phyloP scores from a whole-genome alignment of 2,888 invertebrate species.

The Orgyia antiqua region DNA sequence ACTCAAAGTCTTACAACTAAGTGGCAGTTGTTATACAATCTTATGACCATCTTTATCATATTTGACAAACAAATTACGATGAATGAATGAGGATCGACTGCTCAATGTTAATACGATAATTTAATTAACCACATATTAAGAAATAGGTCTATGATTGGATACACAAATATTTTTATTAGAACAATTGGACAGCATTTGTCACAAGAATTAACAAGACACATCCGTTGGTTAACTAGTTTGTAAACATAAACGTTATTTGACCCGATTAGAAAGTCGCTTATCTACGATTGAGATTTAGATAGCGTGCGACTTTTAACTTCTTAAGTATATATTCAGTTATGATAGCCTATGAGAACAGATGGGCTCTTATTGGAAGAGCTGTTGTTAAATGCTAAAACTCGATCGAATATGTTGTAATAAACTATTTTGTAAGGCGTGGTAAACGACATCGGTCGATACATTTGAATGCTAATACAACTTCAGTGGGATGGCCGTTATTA shows the following conservation, averaged over 20 bases:
- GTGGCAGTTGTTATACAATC: too few relatives aligned
- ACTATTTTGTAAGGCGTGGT: constrained; percentile 7
- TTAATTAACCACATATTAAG: background rate
- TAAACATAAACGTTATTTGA: constrained; percentile 61
- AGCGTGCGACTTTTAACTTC: constrained; percentile 47
- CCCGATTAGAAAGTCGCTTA: constrained; percentile 66
- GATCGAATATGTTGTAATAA: constrained; percentile 8
- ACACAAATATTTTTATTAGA: constrained; percentile 21
- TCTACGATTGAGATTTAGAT: constrained; percentile 60
- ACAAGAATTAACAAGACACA: constrained; percentile 40
- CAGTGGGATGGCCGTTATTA: too few relatives aligned
- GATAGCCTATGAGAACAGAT: constrained; percentile 26
- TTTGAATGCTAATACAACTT: constrained; percentile 13
- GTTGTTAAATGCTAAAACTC: too few relatives aligned
- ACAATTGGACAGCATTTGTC: constrained; percentile 48
- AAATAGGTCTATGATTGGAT: too few relatives aligned
- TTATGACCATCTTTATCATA: too few relatives aligned
- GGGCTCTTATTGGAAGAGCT: constrained; percentile 23
- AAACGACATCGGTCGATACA: constrained; percentile 6
- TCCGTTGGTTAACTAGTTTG: constrained; percentile 59
- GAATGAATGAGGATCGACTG: too few relatives aligned
- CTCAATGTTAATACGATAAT: background rate
- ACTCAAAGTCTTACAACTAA: too few relatives aligned
- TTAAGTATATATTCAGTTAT: constrained; percentile 36
- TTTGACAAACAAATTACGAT: too few relatives aligned